phyloP scores from a whole-genome alignment of 1,140 invertebrate species.

The Agrypnia vestita region DNA sequence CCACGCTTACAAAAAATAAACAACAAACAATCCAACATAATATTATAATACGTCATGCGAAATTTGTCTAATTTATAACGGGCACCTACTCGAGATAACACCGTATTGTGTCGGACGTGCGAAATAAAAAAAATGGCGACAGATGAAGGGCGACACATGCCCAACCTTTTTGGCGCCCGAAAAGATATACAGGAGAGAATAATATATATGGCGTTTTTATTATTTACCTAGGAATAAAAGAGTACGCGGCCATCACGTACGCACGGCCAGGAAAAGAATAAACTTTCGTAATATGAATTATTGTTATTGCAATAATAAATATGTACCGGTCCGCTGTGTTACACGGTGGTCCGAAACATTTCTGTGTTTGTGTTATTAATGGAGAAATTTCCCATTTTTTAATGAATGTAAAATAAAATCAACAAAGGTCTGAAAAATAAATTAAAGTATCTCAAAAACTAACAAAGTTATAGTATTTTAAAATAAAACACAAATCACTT shows the following conservation, averaged over 20 bases:
- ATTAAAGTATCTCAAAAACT: no score
- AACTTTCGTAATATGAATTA: slow-evolving; percentile 60
- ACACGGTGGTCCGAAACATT: background rate
- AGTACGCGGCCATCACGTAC: slow-evolving; percentile 55
- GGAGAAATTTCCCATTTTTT: no score
- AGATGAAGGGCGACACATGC: slow-evolving; percentile 58
- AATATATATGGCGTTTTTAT: slow-evolving; percentile 60
- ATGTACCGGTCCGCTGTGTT: slow-evolving; percentile 51
- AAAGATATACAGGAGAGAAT: slow-evolving; percentile 55
- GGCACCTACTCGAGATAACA: slow-evolving; percentile 48
- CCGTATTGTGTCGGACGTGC: slow-evolving; percentile 44
- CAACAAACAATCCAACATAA: background rate
- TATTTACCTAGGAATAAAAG: slow-evolving; percentile 62
- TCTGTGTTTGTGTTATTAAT: no score
- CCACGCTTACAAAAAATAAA: no score
- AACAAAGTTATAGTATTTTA: no score
- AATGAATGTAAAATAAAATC: no score
- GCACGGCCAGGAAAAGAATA: slow-evolving; percentile 56
- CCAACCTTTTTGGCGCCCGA: slow-evolving; percentile 54
- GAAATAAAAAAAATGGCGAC: slow-evolving; percentile 47
- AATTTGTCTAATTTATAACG: slow-evolving; percentile 27
- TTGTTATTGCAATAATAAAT: slow-evolving; percentile 62
- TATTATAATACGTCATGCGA: slow-evolving; percentile 13
- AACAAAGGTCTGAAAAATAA: no score
- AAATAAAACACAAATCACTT: no score